Conservation (phyloP, 2,888 invertebrate species). For the Cryptocephalus moraei region DNA sequence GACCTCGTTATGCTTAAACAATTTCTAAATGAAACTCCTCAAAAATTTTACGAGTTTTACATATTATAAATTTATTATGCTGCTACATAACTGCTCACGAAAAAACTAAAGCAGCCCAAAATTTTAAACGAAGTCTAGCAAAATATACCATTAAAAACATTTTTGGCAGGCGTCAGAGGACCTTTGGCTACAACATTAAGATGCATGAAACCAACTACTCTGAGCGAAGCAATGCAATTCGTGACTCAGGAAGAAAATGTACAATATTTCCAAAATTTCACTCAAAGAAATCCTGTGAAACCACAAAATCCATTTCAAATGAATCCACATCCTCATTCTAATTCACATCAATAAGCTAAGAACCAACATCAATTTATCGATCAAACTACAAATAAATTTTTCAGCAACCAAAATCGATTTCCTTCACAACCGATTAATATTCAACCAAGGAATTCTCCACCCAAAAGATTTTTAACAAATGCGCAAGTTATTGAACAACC, state of each 20-base stretch:
- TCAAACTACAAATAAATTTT: neutral
- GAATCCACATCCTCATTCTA: neutral
- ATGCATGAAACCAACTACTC: constrained; percentile 4
- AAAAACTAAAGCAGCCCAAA: neutral
- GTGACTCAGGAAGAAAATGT: constrained; percentile 3
- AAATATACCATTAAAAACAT: constrained; percentile 4
- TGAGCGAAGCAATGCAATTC: constrained; percentile 3
- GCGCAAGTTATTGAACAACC: neutral
- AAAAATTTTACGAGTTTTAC: constrained; percentile 10
- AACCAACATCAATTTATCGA: neutral
- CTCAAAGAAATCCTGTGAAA: neutral
- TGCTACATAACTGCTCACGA: constrained; percentile 6
- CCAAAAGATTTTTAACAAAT: constrained; percentile 1
- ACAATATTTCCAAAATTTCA: constrained; percentile 1
- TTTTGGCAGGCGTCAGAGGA: constrained; percentile 4
- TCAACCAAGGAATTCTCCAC: neutral
- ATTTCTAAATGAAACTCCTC: constrained; percentile 8
- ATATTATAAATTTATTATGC: constrained; percentile 8
- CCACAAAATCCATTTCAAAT: neutral
- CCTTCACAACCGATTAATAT: neutral
- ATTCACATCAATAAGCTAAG: neutral
- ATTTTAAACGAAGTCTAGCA: constrained; percentile 4
- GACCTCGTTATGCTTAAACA: constrained; percentile 12
- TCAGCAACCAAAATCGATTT: neutral
- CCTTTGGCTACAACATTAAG: constrained; percentile 4